Conservation (phyloP, 2,113 vertebrate genomes). For the Oncorhynchus clarkii region DNA sequence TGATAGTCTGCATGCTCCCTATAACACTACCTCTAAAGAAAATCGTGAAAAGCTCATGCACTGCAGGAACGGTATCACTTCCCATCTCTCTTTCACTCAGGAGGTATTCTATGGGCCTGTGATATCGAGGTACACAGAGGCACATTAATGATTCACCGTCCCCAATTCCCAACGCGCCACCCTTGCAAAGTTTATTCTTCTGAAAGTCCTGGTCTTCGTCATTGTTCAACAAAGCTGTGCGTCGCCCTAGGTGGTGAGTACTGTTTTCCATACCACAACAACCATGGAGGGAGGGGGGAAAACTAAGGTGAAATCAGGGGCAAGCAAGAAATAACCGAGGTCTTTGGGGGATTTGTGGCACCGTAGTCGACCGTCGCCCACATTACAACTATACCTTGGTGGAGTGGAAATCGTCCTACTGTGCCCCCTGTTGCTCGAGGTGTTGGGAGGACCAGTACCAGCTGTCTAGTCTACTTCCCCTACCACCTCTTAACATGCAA, state of each 20-base stretch:
- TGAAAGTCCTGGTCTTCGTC: slow-evolving; percentile 46
- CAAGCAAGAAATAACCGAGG: slow-evolving; percentile 13
- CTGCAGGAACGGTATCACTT: background rate
- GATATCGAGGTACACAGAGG: slow-evolving; percentile 28
- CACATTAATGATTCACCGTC: slow-evolving; percentile 26
- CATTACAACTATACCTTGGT: too few species aligned
- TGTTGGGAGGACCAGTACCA: background rate
- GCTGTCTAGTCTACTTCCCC: background rate
- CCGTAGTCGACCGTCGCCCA: slow-evolving; percentile 38
- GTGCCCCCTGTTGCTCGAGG: slow-evolving; percentile 37
- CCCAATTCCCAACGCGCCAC: slow-evolving; percentile 41
- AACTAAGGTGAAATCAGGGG: background rate
- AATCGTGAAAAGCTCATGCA: slow-evolving; percentile 19
- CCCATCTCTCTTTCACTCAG: slow-evolving; percentile 13
- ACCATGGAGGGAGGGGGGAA: background rate
- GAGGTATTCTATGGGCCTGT: slow-evolving; percentile 19
- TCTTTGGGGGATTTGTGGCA: slow-evolving; percentile 51
- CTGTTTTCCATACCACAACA: slow-evolving; percentile 52
- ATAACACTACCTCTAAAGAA: slow-evolving; percentile 15
- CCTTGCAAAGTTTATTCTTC: slow-evolving; percentile 40
- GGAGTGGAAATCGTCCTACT: slow-evolving; percentile 16
- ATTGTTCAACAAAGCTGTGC: slow-evolving; percentile 59
- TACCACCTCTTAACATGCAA: too few species aligned
- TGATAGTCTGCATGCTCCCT: slow-evolving; percentile 21
- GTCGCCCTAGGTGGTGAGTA: slow-evolving; percentile 51